Evolutionary conservation across 2,888 invertebrate genomes (phyloP).

Genomic region (Dryococelus australis): DNA sequence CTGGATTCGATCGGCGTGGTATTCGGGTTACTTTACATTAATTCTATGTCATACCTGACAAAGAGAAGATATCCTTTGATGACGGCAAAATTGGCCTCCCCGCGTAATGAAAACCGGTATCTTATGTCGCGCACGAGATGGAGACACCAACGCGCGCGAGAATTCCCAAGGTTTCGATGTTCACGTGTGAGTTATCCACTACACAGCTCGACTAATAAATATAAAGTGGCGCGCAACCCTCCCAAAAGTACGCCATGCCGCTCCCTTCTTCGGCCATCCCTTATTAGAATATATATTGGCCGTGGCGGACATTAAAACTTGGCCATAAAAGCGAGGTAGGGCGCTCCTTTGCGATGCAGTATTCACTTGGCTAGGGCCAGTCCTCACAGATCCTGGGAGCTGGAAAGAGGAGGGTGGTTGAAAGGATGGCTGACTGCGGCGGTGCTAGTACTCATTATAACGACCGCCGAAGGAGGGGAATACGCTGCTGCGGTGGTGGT

Average conservation of each 20-base stretch:
- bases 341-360: not conserved
- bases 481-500: not conserved
- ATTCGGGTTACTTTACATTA: too few relatives aligned
- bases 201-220: conserved; percentile 1
- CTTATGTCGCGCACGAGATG: not conserved
- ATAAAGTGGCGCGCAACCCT: not conserved
- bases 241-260: not conserved
- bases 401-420: not conserved
- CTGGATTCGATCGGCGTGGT: too few relatives aligned
- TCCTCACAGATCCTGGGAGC: not conserved
- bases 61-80: too few relatives aligned
- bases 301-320: conserved; percentile 4
- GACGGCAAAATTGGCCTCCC: too few relatives aligned
- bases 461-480: not conserved
- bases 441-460: not conserved
- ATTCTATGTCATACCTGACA: too few relatives aligned
- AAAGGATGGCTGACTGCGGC: not conserved
- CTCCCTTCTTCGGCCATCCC: not conserved
- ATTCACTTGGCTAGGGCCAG: not conserved
- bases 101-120: not conserved
- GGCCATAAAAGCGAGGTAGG: not conserved
- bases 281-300: conserved; percentile 16
- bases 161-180: not conserved
- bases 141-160: not conserved
- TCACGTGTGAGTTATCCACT: not conserved